Percentiles rank a stretch among this genome's conserved stretches.
phyloP scores from a whole-genome alignment of 23 tunicate species.

The Ciona savignyi region DNA sequence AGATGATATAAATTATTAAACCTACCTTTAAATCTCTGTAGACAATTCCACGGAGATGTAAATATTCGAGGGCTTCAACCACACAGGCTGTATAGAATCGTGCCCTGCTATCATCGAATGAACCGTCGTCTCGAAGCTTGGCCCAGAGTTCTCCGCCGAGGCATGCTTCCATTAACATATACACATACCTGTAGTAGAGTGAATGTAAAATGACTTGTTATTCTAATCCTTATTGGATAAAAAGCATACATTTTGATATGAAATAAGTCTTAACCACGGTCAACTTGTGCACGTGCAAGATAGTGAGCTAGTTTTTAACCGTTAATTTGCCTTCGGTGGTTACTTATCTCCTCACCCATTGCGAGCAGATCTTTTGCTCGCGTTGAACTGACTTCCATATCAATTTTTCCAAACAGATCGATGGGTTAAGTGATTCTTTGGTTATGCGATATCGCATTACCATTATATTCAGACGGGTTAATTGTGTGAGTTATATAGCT shows the following conservation, averaged over 20 bases:
- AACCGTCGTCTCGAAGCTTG: constrained; percentile 27
- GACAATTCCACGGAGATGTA: constrained; percentile 35
- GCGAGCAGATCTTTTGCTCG: too few species aligned
- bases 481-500: too few species aligned
- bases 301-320: too few species aligned
- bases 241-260: background rate
- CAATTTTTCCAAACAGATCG: too few species aligned
- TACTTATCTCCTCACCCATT: too few species aligned
- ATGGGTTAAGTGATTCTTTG: too few species aligned
- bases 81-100: constrained; percentile 73
- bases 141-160: constrained; percentile 88
- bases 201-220: background rate
- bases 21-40: constrained; percentile 62
- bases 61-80: constrained; percentile 69
- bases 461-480: too few species aligned
- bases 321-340: too few species aligned
- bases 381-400: too few species aligned
- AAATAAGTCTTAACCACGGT: too few species aligned
- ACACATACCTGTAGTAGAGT: constrained; percentile 28
- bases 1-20: background rate
- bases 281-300: too few species aligned
- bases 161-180: constrained; percentile 74
- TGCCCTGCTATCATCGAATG: constrained; percentile 32
- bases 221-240: background rate
- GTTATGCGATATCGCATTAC: too few species aligned